These are phyloP conservation scores for Mastomys coucha DNA, from an alignment of 2,113 vertebrate genomes.

Conservation along the genomic window DNA sequence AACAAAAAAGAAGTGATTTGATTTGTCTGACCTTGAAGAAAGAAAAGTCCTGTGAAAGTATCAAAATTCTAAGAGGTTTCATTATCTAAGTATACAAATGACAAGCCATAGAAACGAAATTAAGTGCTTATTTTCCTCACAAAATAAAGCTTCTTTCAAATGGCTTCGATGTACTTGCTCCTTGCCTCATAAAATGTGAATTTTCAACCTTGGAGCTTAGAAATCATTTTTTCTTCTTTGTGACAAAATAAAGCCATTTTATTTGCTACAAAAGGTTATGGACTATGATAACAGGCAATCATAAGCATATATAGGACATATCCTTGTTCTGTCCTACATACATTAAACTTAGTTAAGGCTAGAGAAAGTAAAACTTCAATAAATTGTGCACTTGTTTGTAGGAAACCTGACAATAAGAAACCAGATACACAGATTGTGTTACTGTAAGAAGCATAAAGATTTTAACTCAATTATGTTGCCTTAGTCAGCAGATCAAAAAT, in stretches of 20 bases:
- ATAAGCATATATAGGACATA: slow-evolving; percentile 52
- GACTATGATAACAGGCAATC: neutral
- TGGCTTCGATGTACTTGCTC: neutral
- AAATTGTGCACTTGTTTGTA: neutral
- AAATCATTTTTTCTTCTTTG: slow-evolving; percentile 40
- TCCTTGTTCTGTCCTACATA: slow-evolving; percentile 56
- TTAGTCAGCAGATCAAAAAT: neutral
- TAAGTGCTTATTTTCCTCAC: neutral
- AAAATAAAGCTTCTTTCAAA: neutral
- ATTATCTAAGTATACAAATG: slow-evolving; percentile 40
- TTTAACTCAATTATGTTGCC: slow-evolving; percentile 13
- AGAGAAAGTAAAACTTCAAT: neutral
- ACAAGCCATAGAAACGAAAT: slow-evolving; percentile 50
- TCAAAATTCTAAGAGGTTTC: neutral
- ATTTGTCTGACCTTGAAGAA: slow-evolving; percentile 11
- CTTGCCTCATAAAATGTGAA: slow-evolving; percentile 35
- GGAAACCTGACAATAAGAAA: neutral
- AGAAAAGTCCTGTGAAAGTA: neutral
- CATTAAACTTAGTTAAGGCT: slow-evolving; percentile 4
- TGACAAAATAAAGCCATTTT: slow-evolving; percentile 48
- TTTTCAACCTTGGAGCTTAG: slow-evolving; percentile 40
- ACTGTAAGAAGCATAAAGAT: neutral
- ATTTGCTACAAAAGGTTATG: slow-evolving; percentile 34
- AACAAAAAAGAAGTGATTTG: neutral
- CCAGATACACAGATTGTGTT: neutral